Conservation (phyloP, 2,888 invertebrate species). For the Xylocampa areola region DNA sequence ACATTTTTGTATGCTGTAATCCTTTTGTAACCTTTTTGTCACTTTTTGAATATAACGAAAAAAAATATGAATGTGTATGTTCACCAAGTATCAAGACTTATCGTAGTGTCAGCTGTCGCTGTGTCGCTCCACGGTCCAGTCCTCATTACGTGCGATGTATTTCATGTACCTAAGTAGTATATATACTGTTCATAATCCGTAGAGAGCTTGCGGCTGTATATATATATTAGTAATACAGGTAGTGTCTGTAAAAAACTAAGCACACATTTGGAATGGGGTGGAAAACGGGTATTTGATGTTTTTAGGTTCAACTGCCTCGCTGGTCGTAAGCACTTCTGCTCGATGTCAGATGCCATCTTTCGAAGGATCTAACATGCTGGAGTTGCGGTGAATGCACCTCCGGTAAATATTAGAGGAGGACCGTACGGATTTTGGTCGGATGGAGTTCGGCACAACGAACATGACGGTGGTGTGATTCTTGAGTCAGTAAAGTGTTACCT, state of each 20-base stretch:
- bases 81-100: conserved; percentile 54
- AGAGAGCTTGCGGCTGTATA: conserved; percentile 1
- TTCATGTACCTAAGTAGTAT: conserved; percentile 32
- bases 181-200: conserved; percentile 51
- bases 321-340: no score
- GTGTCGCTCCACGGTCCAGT: conserved; percentile 59
- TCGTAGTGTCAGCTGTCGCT: conserved; percentile 21
- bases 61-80: neutral
- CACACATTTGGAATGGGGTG: neutral
- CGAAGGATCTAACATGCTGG: no score
- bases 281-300: no score
- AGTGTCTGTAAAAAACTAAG: neutral
- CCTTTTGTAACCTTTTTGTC: neutral
- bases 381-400: no score
- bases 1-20: no score
- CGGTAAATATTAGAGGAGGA: no score
- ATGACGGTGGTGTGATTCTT: no score
- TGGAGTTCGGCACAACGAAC: no score
- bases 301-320: no score
- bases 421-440: no score
- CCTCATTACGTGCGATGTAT: conserved; percentile 40
- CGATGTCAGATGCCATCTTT: no score
- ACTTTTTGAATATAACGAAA: neutral
- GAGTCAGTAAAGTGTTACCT: no score
- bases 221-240: neutral